Evolutionary conservation across 2,888 invertebrate genomes (phyloP).

Genomic region (Teleiodes luculella): DNA sequence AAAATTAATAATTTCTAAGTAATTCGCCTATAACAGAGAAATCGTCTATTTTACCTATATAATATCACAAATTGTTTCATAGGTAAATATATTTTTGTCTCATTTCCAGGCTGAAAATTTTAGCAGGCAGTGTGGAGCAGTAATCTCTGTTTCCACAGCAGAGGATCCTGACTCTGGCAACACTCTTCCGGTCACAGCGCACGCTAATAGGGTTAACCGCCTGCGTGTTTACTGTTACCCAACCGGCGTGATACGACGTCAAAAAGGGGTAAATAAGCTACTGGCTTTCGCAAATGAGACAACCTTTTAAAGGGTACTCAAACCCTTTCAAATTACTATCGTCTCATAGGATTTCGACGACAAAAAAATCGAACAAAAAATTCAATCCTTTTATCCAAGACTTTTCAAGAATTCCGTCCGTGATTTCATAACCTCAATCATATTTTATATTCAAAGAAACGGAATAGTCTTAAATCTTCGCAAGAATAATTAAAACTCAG

Average conservation of each 20-base stretch:
- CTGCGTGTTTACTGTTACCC: slow-evolving; percentile 36
- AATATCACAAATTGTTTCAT: too few species aligned
- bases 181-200: slow-evolving; percentile 33
- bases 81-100: too few species aligned
- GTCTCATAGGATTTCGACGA: background rate
- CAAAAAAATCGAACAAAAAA: background rate
- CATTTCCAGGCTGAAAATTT: too few species aligned
- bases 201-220: slow-evolving; percentile 35
- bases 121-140: background rate
- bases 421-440: background rate
- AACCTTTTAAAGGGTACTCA: background rate
- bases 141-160: slow-evolving; percentile 29
- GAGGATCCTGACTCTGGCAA: slow-evolving; percentile 16
- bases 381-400: background rate
- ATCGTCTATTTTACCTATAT: too few species aligned
- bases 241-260: slow-evolving; percentile 19
- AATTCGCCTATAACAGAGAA: too few species aligned
- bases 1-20: too few species aligned
- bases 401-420: background rate
- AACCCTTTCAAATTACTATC: background rate
- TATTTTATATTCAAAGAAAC: background rate
- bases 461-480: background rate
- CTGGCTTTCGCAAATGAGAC: background rate
- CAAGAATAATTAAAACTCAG: slow-evolving; percentile 3
- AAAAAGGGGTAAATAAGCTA: slow-evolving; percentile 3